Base-by-base conservation (phyloP, 2,797 vertebrate genomes). In the Notoglanidium macrostoma region DNA sequence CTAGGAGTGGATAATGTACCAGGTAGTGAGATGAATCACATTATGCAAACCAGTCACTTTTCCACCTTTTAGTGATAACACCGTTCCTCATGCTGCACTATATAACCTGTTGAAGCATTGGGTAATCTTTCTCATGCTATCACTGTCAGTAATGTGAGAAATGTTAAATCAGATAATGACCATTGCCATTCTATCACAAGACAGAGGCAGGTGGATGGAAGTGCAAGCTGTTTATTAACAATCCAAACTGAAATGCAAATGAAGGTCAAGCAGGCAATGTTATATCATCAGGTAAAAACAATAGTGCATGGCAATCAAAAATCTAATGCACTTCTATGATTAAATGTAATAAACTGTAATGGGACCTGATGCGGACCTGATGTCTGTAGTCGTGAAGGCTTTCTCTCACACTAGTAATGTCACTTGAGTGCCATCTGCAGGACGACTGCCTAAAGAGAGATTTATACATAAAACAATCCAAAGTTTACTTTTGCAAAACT, bases 391-490 rank as follows among this genome's bases (percentile, higher is more conserved):
- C 17, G 0, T 54, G n/a, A 29, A 9, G 29, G 6, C 55, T 59
- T 63, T 29, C 57, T 63, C 21, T 63, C 79, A 57, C 14, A 76
- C 26, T 76, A 76, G 54, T 51, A 5, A 17, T n/a, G 77, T 40
- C 40, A 46, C 79, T 59, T 10, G 79, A 63, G 79, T 46, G 79
- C 79, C 59, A 49, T 81, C 79, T 81, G 40, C 59, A 63, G 79
- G 79, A 46, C 0, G 3, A 59, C 55, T 15, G 1, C 23, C 32
- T 51, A n/a, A n/a, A 49, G 2, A 49, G 6, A 51, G 46, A 6
- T 51, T 76, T 9, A 26, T 26, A 21, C 19, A 32, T 59, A 14
- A 57, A 79, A 1, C 8, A 32, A 78, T 17, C 29, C 5, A 17
- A n/a, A 29, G 73, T n/a, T 51, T 51, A 12, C 5, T n/a, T n/a